Conservation (phyloP, 2,113 vertebrate genomes). For the Illadopsis cleaveri region DNA sequence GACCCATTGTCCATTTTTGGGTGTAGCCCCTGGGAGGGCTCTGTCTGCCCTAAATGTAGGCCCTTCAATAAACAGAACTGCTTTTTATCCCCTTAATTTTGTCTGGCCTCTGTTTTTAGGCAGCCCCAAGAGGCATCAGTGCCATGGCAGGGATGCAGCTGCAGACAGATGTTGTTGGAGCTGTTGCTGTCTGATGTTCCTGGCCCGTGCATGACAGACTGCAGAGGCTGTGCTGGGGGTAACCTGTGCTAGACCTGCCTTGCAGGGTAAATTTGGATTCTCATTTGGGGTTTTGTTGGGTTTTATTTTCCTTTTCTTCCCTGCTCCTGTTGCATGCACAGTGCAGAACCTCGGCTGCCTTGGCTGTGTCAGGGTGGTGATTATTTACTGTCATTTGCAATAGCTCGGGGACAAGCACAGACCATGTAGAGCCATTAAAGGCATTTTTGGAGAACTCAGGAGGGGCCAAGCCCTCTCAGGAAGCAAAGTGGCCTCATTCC, state of each 20-base stretch:
- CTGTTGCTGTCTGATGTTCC: neutral
- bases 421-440: neutral
- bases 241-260: neutral
- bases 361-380: neutral
- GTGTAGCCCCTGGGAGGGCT: too few species aligned
- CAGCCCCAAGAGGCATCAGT: neutral
- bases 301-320: fast-evolving
- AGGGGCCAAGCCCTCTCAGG: neutral
- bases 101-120: neutral
- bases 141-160: neutral
- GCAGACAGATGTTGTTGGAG: neutral
- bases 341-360: neutral
- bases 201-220: fast-evolving
- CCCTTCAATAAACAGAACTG: neutral
- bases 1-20: neutral
- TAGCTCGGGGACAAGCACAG: neutral
- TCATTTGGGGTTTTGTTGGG: neutral
- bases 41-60: too few species aligned
- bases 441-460: neutral
- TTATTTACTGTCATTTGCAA: neutral
- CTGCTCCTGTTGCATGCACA: neutral
- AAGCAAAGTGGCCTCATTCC: neutral
- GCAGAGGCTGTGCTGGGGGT: neutral
- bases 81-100: neutral
- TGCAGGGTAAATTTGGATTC: neutral